phyloP scores from a whole-genome alignment of 1,140 invertebrate genomes.

The Tetramorium alpestre region DNA sequence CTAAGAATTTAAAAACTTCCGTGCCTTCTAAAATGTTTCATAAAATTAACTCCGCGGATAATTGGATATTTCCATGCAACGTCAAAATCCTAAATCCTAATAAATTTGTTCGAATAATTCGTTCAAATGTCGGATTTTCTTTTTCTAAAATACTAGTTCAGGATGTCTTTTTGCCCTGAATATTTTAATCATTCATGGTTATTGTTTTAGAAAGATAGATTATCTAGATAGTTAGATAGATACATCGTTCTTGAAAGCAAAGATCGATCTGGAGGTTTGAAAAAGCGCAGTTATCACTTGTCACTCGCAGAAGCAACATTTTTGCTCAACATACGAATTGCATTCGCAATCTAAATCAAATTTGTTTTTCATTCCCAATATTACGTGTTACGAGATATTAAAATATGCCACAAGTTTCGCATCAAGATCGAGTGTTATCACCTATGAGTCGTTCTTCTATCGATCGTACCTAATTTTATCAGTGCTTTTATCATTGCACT shows the following conservation, averaged over 20 bases:
- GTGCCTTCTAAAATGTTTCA: background rate
- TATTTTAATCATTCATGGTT: background rate
- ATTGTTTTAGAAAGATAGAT: background rate
- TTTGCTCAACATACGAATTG: background rate
- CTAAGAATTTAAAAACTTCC: background rate
- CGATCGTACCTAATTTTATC: background rate
- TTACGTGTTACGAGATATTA: background rate
- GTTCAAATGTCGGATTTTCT: background rate
- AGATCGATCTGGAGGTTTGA: background rate
- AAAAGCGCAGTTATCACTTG: background rate
- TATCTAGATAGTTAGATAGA: too few species aligned
- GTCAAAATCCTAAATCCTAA: background rate
- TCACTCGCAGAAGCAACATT: background rate
- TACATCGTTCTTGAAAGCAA: background rate
- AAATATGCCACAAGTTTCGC: background rate
- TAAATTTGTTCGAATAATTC: background rate
- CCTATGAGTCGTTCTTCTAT: too few species aligned
- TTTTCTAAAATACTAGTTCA: background rate
- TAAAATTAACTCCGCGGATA: background rate
- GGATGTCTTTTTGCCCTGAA: background rate
- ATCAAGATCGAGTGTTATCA: background rate
- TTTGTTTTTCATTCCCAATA: background rate
- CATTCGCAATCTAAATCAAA: background rate
- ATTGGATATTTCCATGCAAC: background rate
- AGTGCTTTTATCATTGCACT: background rate